Percentiles rank a stretch among this genome's conserved stretches.
Conservation (phyloP, 2,797 vertebrate genomes). For the Lepus oiostolus region DNA sequence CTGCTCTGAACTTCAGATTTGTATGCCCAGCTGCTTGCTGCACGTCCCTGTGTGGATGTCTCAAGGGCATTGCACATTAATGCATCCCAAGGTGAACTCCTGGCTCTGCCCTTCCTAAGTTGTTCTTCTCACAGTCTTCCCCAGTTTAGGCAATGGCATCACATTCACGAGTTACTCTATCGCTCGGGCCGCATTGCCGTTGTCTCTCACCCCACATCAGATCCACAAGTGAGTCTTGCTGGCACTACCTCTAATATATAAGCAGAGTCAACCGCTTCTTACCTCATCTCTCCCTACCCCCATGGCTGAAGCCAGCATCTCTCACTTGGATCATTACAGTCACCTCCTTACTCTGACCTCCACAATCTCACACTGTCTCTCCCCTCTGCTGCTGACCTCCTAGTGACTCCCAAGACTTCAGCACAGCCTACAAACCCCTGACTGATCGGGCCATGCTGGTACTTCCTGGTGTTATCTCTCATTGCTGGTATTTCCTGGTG, state of each 20-base stretch:
- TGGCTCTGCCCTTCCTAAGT: not conserved
- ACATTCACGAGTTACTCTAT: not conserved
- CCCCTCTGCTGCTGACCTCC: not conserved
- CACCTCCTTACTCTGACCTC: too few relatives aligned
- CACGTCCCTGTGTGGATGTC: accelerated
- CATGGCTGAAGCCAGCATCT: not conserved
- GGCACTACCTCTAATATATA: not conserved
- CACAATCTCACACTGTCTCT: not conserved
- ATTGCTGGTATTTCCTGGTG: not conserved
- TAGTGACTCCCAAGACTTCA: not conserved
- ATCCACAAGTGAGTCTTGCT: not conserved
- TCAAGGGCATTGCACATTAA: not conserved
- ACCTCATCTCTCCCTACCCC: not conserved
- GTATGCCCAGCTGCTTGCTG: not conserved
- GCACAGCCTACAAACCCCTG: too few relatives aligned
- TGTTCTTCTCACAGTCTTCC: not conserved
- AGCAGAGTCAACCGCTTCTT: not conserved
- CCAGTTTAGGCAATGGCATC: not conserved
- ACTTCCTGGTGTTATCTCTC: not conserved
- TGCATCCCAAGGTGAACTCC: not conserved
- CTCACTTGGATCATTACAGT: not conserved
- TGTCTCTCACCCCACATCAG: not conserved
- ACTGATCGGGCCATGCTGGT: too few relatives aligned
- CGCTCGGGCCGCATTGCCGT: not conserved
- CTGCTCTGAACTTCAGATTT: not conserved